These are phyloP conservation scores for Pelobates fuscus DNA, from an alignment of 2,113 vertebrate species.

Conservation along the genomic window DNA sequence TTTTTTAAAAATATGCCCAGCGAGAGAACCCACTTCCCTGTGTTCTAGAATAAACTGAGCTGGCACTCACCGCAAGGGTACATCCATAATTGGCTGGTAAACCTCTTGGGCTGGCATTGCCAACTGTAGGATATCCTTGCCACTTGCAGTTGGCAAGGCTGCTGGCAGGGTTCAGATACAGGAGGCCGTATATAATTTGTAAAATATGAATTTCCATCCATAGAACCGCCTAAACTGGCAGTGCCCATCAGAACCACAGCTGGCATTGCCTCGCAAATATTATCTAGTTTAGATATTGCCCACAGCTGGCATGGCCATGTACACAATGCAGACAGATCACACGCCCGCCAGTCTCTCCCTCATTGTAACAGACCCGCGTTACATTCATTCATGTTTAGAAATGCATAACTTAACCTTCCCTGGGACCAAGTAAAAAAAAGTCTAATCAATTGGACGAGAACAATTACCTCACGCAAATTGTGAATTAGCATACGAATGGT, in stretches of 20 bases:
- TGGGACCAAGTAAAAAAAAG: conserved; percentile 13
- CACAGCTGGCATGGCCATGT: neutral
- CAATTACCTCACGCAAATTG: conserved; percentile 66
- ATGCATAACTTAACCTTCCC: conserved; percentile 44
- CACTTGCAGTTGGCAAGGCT: neutral
- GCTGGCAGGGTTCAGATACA: neutral
- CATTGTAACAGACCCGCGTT: conserved; percentile 13
- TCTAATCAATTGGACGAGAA: conserved; percentile 62
- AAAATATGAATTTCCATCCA: neutral
- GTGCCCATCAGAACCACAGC: neutral
- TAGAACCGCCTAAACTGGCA: neutral
- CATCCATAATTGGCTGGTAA: no score
- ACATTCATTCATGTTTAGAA: neutral
- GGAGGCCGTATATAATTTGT: neutral
- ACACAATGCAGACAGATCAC: neutral
- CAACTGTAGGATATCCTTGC: neutral
- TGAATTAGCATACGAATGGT: conserved; percentile 69
- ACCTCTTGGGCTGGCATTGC: neutral
- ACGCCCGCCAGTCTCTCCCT: neutral
- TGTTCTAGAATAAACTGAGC: no score
- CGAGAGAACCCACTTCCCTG: no score
- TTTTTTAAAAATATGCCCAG: no score
- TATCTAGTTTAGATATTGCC: neutral
- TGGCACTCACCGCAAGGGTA: no score
- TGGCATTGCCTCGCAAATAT: neutral